These are phyloP conservation scores for Protaetia brevitarsis DNA, from an alignment of 1,140 invertebrate genomes.

Conservation along the genomic window DNA sequence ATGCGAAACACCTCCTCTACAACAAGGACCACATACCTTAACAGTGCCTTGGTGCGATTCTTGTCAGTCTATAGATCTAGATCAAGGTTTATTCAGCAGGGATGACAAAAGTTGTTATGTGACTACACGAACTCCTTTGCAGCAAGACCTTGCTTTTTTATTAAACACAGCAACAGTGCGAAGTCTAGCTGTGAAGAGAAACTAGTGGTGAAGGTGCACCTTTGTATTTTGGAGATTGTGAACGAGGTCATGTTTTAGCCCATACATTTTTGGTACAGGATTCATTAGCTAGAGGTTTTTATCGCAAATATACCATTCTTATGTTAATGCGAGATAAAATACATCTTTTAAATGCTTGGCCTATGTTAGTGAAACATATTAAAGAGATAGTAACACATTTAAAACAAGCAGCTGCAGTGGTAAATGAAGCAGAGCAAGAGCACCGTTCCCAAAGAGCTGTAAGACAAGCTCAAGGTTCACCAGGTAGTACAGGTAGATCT, in stretches of 20 bases:
- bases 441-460: conserved; percentile 66
- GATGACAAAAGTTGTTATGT: conserved; percentile 73
- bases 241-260: conserved; percentile 79
- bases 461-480: conserved; percentile 59
- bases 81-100: conserved; percentile 64
- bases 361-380: conserved; percentile 41
- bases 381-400: conserved; percentile 66
- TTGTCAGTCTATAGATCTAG: conserved; percentile 63
- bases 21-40: conserved; percentile 49
- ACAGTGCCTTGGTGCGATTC: conserved; percentile 56
- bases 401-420: conserved; percentile 66
- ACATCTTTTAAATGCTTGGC: conserved; percentile 43
- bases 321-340: conserved; percentile 86
- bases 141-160: conserved; percentile 67
- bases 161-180: conserved; percentile 75
- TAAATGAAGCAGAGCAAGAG: conserved; percentile 64
- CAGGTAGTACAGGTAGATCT: conserved; percentile 61
- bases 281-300: conserved; percentile 75
- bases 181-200: conserved; percentile 84
- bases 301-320: conserved; percentile 79
- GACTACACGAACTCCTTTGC: conserved; percentile 70
- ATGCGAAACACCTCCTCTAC: conserved; percentile 50
- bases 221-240: conserved; percentile 84
- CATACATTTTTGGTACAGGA: conserved; percentile 83
- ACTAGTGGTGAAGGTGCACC: conserved; percentile 75